phyloP scores from a whole-genome alignment of 2,113 vertebrate species.

The Sylvietta virens region DNA sequence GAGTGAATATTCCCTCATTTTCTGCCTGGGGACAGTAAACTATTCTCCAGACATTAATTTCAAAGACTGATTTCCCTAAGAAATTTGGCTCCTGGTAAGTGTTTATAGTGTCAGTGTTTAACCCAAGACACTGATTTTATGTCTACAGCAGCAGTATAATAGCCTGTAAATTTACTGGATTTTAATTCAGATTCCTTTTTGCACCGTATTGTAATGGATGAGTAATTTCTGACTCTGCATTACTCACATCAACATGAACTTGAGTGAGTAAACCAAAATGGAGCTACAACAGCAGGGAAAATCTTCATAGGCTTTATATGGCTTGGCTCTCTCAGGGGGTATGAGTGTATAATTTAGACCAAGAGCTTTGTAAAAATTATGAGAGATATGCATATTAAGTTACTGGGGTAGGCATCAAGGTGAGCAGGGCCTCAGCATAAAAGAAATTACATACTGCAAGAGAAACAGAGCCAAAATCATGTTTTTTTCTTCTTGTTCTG shows the following conservation, averaged over 20 bases:
- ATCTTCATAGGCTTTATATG: neutral
- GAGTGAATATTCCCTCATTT: neutral
- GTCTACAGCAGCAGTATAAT: neutral
- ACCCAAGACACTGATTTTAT: neutral
- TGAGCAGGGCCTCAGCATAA: neutral
- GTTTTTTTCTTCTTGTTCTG: neutral
- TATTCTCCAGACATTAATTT: neutral
- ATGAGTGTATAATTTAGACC: neutral
- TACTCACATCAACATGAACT: neutral
- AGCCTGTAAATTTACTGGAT: neutral
- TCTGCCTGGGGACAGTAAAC: fast-evolving
- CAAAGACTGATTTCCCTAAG: neutral
- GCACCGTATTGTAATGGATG: fast-evolving
- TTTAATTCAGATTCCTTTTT: neutral
- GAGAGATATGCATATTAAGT: neutral
- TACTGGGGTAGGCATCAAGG: neutral
- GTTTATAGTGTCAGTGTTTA: neutral
- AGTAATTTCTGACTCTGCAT: neutral
- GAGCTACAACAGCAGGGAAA: neutral
- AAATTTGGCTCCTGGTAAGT: neutral
- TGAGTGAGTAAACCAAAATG: neutral
- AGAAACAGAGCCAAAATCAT: neutral
- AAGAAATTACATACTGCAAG: neutral
- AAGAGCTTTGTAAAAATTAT: neutral
- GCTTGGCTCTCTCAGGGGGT: neutral